A percentile compares a stretch with the other conserved stretches of the same genome.
Evolutionary conservation across 2,888 invertebrate genomes (phyloP).

Genomic region (Gymnoscelis rufifasciata): DNA sequence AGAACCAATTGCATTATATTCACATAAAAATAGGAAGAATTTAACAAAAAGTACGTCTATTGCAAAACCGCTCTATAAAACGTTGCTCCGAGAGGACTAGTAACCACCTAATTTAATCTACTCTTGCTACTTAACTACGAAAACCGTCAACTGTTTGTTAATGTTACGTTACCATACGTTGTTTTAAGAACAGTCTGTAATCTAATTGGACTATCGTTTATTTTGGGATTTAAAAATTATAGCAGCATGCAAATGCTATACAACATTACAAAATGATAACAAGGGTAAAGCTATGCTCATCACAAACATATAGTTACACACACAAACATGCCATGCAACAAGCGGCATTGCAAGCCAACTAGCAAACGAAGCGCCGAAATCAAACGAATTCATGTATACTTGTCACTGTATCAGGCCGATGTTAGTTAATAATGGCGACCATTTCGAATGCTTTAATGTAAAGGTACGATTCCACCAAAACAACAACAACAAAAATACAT

Average conservation of each 20-base stretch:
- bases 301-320: neutral
- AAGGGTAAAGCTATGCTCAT: neutral
- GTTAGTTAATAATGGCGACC: neutral
- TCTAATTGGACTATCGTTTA: neutral
- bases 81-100: neutral
- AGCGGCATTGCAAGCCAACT: conserved; percentile 28
- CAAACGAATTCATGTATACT: neutral
- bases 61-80: neutral
- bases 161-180: neutral
- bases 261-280: neutral
- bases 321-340: conserved; percentile 33
- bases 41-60: neutral
- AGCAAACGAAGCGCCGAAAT: conserved; percentile 5
- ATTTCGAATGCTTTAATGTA: neutral
- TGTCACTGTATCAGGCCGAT: neutral
- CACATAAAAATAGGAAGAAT: neutral
- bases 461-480: too few species aligned
- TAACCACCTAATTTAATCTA: neutral
- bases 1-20: conserved; percentile 25
- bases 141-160: neutral
- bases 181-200: neutral
- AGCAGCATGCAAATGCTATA: neutral
- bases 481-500: too few species aligned
- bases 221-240: neutral
- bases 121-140: neutral